Base-by-base conservation (phyloP, 1,140 invertebrate species). In the Phenacoccus solenopsis region DNA sequence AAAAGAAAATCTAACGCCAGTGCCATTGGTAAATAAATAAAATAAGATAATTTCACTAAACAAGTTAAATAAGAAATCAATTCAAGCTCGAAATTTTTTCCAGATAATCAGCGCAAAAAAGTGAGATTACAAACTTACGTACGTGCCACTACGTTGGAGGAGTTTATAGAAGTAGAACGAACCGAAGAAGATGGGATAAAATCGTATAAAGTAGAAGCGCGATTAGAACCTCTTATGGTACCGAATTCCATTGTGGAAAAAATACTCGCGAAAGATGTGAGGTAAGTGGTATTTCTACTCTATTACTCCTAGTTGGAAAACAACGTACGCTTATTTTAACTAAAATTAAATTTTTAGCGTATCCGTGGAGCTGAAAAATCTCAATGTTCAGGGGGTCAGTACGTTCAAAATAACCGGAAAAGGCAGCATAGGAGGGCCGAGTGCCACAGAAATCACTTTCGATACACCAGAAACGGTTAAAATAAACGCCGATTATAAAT, bases 161-260 rank as follows among this genome's bases (percentile, higher is more conserved):
- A 64, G 20, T 64, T 24, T 22, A 64, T 64, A 16, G 59, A 64
- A 64, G 59, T 64, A 13, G 59, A 64, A 16, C 59, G 59, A 5
- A 64, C 20, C 9, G 59, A 64, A 25, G 22, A 64, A 10, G 59
- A 64, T 4, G 59, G 59, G 1, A 9, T 24, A 27, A 64, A 64
- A 25, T 64, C 59, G 20, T 64, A 64, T 16, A 64, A 64, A 27
- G 59, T 64, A 9, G 59, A 64, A 64, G 59, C 59, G 13, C 21
- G 25, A 27, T 16, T 64, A 9, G 59, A 64, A 27, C 59, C 59
- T 22, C 25, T 64, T 24, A 16, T 27, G 20, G 20, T 64, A 3
- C 2, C 21, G 20, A 22, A 64, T 24, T 10, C 59, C 10, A 64
- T 64, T 9, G 4, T 25, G 3, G 59, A 64, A 9, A 10, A 49